These are phyloP conservation scores for Riptortus pedestris DNA, from an alignment of 1,140 invertebrate species.

Conservation along the genomic window DNA sequence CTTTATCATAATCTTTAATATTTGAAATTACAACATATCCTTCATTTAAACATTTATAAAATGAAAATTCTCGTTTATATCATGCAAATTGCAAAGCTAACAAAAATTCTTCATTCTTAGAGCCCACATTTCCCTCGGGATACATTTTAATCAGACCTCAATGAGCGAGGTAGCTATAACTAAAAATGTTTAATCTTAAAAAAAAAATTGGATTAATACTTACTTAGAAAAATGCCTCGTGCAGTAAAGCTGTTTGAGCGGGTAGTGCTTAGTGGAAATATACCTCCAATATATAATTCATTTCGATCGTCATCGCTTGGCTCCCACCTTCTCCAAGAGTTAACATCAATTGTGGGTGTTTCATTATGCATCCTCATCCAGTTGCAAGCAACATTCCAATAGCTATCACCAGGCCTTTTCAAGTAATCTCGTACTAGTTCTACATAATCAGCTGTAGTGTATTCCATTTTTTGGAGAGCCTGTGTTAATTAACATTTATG, in stretches of 20 bases:
- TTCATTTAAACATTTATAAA: too few relatives aligned
- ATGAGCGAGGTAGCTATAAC: too few relatives aligned
- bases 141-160: too few relatives aligned
- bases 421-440: conserved; percentile 41
- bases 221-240: conserved; percentile 48
- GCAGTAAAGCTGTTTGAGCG: conserved; percentile 43
- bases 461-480: conserved; percentile 46
- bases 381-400: conserved; percentile 48
- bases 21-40: too few relatives aligned
- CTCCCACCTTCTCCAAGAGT: conserved; percentile 44
- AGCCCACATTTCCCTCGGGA: too few relatives aligned
- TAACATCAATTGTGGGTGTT: conserved; percentile 24
- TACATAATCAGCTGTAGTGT: conserved; percentile 44
- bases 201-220: too few relatives aligned
- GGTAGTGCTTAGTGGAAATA: conserved; percentile 56
- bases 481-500: too few relatives aligned
- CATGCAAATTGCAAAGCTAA: too few relatives aligned
- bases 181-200: too few relatives aligned
- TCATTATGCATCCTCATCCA: conserved; percentile 51
- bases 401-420: conserved; percentile 31
- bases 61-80: too few relatives aligned
- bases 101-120: too few relatives aligned
- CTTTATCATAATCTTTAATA: too few relatives aligned
- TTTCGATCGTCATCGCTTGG: conserved; percentile 42
- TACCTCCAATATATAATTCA: conserved; percentile 55